Base-by-base conservation (phyloP, 1,140 invertebrate genomes). In the Drosophila nigrodunni region DNA sequence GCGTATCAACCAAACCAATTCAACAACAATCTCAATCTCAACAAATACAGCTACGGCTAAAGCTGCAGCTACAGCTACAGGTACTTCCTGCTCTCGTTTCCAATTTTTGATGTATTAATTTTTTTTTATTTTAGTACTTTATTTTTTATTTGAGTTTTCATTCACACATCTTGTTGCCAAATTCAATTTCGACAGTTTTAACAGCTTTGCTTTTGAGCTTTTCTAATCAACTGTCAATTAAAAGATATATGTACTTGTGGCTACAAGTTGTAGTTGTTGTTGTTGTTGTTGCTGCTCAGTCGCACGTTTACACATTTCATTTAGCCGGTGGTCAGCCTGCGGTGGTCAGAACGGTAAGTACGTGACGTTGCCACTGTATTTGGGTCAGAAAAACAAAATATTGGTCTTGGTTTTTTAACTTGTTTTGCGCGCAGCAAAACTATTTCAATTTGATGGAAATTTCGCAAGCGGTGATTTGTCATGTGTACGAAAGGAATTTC, bases 141-240 rank as follows among this genome's bases (percentile, higher is more conserved):
- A 21, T 21, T 21, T 30, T 30, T 30, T 30, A 30, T 30, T 30
- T 30, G 25, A 30, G 2, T 30, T 30, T 30, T 30, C 25, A 30
- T 30, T 30, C 25, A 30, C 54, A 11, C 44, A 41, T 46, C n/a
- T 13, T 6, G n/a, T 71, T 71, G 52, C 73, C 52, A 59, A 49
- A 70, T 30, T 30, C 10, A 41, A 7, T 50, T 10, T 43, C 39
- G 44, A 46, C 57, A 59, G 39, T 35, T 37, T 58, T 44, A 44
- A 64, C 46, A 43, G 46, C 21, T 65, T 73, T 39, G 21, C 25
- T 15, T 43, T 55, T 55, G 50, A 65, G 50, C 62, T 60, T 68
- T 62, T 74, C 46, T 59, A 64, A 43, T 67, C 68, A 43, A 74
- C 64, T 77, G 71, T 69, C 75, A 74, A 69, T 77, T 77, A 74